Evolutionary conservation across 2,113 vertebrate species (phyloP), one percentile per base, ranked within the genome.

Genomic region (Ariopsis seemanni): DNA sequence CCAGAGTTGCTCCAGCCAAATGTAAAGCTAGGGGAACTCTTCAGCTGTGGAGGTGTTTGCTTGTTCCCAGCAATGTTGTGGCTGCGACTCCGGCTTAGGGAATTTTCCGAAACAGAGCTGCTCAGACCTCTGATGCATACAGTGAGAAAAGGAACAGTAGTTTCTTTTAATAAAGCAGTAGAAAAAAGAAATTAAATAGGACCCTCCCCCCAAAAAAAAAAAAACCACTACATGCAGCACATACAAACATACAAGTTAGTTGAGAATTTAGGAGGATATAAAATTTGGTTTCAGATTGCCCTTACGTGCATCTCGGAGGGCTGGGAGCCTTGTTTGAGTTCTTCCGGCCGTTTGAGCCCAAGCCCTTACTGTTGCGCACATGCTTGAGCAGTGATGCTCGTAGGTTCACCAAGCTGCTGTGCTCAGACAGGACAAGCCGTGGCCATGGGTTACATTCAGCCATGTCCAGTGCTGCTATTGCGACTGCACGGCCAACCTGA

Each of bases 391-490:
- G 96, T 95, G 97, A 98, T 69, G 98, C 97, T 0, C 97, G 95
- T 55, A 99, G 95, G 91, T 98, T 99, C 6, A 94, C 92, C 79
- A 99, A 95, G 90, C 96, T 97, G 93, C 92, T 95, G 95, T 99
- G 97, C 92, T 99, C 98, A 0, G 98, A 99, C 42, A 99, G 94
- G 84, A 99, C 93, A 9, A 99, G 96, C 2, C 98, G 94, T 0
- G 98, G 96, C 98, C 98, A 99, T 0, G 98, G 98, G 85, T 99
- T 99, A 89, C 96, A 96, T 71, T 99, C 98, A 0, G 94, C 96
- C 97, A 99, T 97, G 84, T 99, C 98, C 93, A 99, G 94, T 0
- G 97, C 98, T 0, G 98, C 96, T 67, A 99, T 91, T 0, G 98
- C 98, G 82, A 99, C 90, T 0, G 98, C 97, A 65, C 98, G 94